Base-by-base conservation (phyloP, 2,888 invertebrate genomes). In the Ypsolopha scabrella region DNA sequence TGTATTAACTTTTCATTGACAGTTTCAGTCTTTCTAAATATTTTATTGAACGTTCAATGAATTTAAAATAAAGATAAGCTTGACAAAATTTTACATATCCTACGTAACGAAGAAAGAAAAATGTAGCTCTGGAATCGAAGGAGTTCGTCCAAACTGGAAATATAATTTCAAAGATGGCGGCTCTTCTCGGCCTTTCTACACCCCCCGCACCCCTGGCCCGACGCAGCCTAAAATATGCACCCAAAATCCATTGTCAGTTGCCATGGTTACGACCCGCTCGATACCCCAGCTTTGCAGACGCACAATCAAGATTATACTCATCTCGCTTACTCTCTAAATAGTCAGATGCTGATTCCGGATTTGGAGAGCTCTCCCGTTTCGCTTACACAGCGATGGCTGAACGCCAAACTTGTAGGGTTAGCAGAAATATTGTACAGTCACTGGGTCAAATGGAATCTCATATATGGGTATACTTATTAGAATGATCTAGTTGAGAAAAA, bases 221-320 rank as follows among this genome's bases (percentile, higher is more conserved):
- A 68, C 83, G 80, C 77, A 80, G 76, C 81, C 81, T 83, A 86
- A 87, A 86, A 87, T 86, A 87, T 87, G 86, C 87, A 87, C 86
- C 87, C 86, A 75, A 86, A 86, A 86, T 73, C 85, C 85, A 83
- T 85, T 86, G 85, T 85, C 86, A 82, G 87, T 87, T 87, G 67
- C 81, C 75, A 85, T 85, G 80, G 75, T 82, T 72, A 87, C 87
- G 67, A 60, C 53, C 73, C 85, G 85, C 83, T 83, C 86, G 78
- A 86, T 86, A 85, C 74, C 68, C 60, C 62, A 62, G 61, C 64
- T 68, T 74, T 66, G 68, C 68, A 71, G 71, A 64, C 68, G 69
- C 69, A 74, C 69, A 73, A 75, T 74, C 74, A 74, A 70, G 68
- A 64, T 63, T 81, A 72, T 68, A 71, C 66, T 75, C 66, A 76